phyloP scores from a whole-genome alignment of 2,888 invertebrate species.

The Dorcus hopei region DNA sequence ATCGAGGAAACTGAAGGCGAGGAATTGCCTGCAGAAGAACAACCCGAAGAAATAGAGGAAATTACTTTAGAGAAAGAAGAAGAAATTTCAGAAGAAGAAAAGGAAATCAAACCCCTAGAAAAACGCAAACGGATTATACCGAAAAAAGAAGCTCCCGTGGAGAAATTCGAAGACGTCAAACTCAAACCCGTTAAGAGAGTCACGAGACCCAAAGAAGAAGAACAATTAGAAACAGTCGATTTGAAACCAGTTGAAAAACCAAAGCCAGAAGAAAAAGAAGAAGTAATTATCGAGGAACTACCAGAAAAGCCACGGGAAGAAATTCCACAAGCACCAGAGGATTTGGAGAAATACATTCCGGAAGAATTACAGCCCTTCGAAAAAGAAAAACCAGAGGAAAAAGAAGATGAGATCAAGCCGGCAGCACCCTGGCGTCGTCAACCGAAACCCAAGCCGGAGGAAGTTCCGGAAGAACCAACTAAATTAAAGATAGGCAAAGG shows the following conservation, averaged over 20 bases:
- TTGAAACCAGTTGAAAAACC: slow-evolving; percentile 39
- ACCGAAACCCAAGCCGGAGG: slow-evolving; percentile 42
- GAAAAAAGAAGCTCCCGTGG: slow-evolving; percentile 17
- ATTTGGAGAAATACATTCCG: slow-evolving; percentile 37
- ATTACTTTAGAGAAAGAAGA: slow-evolving; percentile 28
- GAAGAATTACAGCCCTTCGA: slow-evolving; percentile 44
- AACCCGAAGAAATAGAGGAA: slow-evolving; percentile 20
- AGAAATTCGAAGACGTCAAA: slow-evolving; percentile 31
- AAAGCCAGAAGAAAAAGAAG: slow-evolving; percentile 27
- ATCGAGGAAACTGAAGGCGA: slow-evolving; percentile 24
- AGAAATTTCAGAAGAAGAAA: slow-evolving; percentile 32
- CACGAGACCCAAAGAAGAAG: slow-evolving; percentile 31
- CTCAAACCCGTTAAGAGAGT: slow-evolving; percentile 29
- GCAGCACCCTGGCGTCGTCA: slow-evolving; percentile 43
- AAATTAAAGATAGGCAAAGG: slow-evolving; percentile 44
- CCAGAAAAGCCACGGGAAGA: slow-evolving; percentile 28
- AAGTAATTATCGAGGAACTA: slow-evolving; percentile 30
- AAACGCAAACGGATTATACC: slow-evolving; percentile 17
- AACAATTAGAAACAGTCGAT: slow-evolving; percentile 39
- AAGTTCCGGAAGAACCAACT: slow-evolving; percentile 36
- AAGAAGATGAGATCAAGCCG: slow-evolving; percentile 34
- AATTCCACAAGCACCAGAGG: slow-evolving; percentile 28
- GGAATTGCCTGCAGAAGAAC: slow-evolving; percentile 27
- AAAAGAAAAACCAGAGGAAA: slow-evolving; percentile 37
- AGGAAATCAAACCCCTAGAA: slow-evolving; percentile 35